Conservation (phyloP, 2,888 invertebrate genomes). For the Priocnemis perturbator region DNA sequence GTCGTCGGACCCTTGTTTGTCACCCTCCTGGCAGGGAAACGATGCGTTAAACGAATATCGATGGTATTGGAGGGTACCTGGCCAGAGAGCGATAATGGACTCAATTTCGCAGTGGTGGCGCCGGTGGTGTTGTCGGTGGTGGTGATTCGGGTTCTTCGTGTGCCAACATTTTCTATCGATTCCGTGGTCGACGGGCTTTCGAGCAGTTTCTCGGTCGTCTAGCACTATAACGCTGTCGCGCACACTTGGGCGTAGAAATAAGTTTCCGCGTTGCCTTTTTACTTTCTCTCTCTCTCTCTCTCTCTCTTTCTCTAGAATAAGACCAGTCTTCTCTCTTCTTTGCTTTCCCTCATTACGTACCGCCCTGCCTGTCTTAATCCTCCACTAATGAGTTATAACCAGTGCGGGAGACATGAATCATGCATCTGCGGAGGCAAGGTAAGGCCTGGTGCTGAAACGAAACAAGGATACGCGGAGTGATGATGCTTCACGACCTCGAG, state of each 20-base stretch:
- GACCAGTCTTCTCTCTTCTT: not conserved
- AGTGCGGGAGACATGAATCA: not conserved
- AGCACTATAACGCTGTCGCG: slow-evolving; percentile 46
- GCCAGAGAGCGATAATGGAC: slow-evolving; percentile 62
- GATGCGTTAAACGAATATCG: slow-evolving; percentile 66
- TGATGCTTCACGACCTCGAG: too few relatives aligned
- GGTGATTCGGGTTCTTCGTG: slow-evolving; percentile 49
- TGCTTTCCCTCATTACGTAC: not conserved
- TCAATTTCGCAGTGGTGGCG: slow-evolving; percentile 55
- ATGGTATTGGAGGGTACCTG: slow-evolving; percentile 59
- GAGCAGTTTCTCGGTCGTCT: slow-evolving; percentile 53
- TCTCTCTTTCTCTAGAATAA: not conserved
- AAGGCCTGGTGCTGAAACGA: too few relatives aligned
- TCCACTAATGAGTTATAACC: not conserved
- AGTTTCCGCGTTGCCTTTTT: not conserved
- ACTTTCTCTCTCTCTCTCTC: not conserved
- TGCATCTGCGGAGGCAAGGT: too few relatives aligned
- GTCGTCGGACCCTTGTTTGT: slow-evolving; percentile 51
- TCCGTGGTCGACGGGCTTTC: slow-evolving; percentile 39
- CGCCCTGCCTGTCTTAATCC: not conserved
- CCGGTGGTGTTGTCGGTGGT: slow-evolving; percentile 34
- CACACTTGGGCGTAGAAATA: slow-evolving; percentile 20
- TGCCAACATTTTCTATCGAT: slow-evolving; percentile 54
- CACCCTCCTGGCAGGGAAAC: slow-evolving; percentile 50
- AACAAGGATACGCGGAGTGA: too few relatives aligned